Conservation (phyloP, 2,888 invertebrate genomes). For the Stictocephala bisonia region DNA sequence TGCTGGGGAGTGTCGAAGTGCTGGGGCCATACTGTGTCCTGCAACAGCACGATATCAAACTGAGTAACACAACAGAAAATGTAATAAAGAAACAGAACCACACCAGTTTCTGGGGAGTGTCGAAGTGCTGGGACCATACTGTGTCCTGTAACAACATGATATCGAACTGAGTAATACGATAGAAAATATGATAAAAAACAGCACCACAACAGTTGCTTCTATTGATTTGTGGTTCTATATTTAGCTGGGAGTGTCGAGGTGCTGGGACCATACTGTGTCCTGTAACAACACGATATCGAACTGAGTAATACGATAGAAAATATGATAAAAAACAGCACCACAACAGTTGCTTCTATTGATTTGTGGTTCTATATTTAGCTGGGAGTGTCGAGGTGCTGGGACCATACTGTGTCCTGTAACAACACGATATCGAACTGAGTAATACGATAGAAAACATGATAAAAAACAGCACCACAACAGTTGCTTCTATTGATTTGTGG, state of each 20-base stretch:
- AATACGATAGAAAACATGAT: too few species aligned
- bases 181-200: conserved; percentile 76
- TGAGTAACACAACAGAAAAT: too few species aligned
- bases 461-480: too few species aligned
- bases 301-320: too few species aligned
- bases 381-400: conserved; percentile 85
- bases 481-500: too few species aligned
- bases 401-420: conserved; percentile 63
- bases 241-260: conserved; percentile 85
- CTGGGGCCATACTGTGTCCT: too few species aligned
- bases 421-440: too few species aligned
- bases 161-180: too few species aligned
- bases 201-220: conserved; percentile 75
- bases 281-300: conserved; percentile 67
- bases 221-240: too few species aligned
- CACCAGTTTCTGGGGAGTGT: conserved; percentile 83
- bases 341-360: conserved; percentile 81
- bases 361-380: too few species aligned
- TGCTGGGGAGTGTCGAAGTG: conserved; percentile 85
- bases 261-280: conserved; percentile 70
- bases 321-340: conserved; percentile 72
- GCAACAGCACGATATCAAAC: too few species aligned
- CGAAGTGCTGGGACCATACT: conserved; percentile 77
- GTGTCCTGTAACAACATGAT: conserved; percentile 64
- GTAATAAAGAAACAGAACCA: conserved; percentile 72